A percentile compares a stretch with the other conserved stretches of the same genome.
Evolutionary conservation across 2,113 vertebrate genomes (phyloP).

Genomic region (Pandion haliaetus): DNA sequence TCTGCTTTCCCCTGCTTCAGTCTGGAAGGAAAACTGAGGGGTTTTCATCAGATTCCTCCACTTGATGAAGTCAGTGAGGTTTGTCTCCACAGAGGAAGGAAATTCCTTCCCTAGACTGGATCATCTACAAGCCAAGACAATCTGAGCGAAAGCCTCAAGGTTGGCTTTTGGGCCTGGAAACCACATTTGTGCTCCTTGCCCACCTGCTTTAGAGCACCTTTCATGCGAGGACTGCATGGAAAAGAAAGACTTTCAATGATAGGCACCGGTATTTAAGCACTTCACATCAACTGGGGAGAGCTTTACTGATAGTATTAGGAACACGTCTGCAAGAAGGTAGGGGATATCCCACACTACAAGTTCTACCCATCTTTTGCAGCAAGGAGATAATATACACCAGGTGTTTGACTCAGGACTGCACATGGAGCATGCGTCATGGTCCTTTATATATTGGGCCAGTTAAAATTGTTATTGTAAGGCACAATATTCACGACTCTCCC

Average conservation of each 20-base stretch:
- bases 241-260: background rate
- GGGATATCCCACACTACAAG: no score
- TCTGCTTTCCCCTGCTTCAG: background rate
- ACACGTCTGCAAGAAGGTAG: background rate
- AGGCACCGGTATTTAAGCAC: background rate
- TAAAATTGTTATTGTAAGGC: background rate
- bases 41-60: background rate
- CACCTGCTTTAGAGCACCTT: background rate
- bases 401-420: background rate
- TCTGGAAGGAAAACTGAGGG: background rate
- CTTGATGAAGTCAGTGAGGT: background rate
- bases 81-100: background rate
- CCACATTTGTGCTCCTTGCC: background rate
- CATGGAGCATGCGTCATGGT: accelerated
- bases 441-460: background rate
- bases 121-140: background rate
- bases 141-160: background rate
- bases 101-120: background rate
- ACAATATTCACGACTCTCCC: background rate
- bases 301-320: background rate
- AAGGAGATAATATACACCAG: background rate
- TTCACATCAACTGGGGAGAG: background rate
- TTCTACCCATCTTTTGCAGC: background rate
- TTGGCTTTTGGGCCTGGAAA: background rate
- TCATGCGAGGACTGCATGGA: accelerated